Percentiles rank a stretch among this genome's conserved stretches.
Evolutionary conservation across 2,113 vertebrate genomes (phyloP).

Genomic region (Chaenocephalus aceratus): DNA sequence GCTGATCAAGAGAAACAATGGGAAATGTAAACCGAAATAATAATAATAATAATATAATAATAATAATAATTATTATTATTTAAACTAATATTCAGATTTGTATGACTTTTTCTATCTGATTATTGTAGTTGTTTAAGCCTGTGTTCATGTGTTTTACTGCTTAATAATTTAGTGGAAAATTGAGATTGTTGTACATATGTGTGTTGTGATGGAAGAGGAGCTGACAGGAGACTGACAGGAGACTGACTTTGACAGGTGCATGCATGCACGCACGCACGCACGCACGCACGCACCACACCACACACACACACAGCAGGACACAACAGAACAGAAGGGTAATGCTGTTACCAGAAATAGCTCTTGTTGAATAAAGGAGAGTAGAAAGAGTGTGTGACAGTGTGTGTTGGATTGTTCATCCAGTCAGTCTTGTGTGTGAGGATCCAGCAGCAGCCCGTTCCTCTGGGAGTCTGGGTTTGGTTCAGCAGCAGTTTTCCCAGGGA

Average conservation of each 20-base stretch:
- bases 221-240: no score
- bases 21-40: not conserved
- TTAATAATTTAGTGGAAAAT: not conserved
- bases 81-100: not conserved
- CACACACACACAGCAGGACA: slow-evolving; percentile 40
- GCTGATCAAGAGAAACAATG: not conserved
- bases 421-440: slow-evolving; percentile 20
- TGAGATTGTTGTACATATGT: not conserved
- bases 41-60: not conserved
- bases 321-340: slow-evolving; percentile 63
- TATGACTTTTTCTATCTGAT: no score
- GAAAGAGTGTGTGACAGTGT: slow-evolving; percentile 22
- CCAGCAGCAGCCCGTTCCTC: slow-evolving; percentile 20
- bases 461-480: slow-evolving; percentile 26
- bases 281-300: slow-evolving; percentile 21
- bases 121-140: not conserved
- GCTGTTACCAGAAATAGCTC: slow-evolving; percentile 79
- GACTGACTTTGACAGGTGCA: slow-evolving; percentile 71
- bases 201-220: slow-evolving; percentile 41
- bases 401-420: slow-evolving; percentile 5
- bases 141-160: not conserved
- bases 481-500: slow-evolving; percentile 42
- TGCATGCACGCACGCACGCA: slow-evolving; percentile 37
- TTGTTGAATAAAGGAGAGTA: slow-evolving; percentile 26
- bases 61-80: not conserved